Evolutionary conservation across 2,888 invertebrate genomes (phyloP).

Genomic region (Rhamnusium bicolor): DNA sequence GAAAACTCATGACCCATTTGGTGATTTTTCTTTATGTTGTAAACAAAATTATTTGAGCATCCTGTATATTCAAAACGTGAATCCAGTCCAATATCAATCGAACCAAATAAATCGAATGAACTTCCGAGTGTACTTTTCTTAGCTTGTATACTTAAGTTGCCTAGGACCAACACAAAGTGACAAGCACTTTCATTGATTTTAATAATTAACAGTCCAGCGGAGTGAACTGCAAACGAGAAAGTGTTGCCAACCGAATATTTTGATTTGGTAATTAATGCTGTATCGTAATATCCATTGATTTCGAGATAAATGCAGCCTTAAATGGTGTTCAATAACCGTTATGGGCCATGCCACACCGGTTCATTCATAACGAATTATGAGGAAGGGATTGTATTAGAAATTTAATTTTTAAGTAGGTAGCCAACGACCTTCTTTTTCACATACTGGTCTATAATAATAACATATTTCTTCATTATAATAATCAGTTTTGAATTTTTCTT

Average conservation of each 20-base stretch:
- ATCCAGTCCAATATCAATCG: too few species aligned
- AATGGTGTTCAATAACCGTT: background rate
- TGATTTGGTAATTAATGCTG: background rate
- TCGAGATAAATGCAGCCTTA: background rate
- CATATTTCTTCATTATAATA: background rate
- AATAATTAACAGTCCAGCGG: background rate
- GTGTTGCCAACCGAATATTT: background rate
- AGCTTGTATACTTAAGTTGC: too few species aligned
- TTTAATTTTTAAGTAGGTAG: background rate
- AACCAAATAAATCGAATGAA: too few species aligned
- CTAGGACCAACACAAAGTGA: too few species aligned
- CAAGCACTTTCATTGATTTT: background rate
- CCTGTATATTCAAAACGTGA: too few species aligned
- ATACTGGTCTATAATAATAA: background rate
- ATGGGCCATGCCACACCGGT: background rate
- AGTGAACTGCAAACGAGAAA: background rate
- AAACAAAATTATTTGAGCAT: too few species aligned
- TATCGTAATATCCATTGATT: background rate
- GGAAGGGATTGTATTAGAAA: background rate
- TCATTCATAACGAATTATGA: slow-evolving; percentile 3
- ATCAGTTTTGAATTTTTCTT: slow-evolving; percentile 3
- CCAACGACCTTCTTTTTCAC: slow-evolving; percentile 16
- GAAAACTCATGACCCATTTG: too few species aligned
- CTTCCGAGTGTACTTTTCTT: too few species aligned
- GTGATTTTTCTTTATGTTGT: too few species aligned